Percentiles rank a stretch among this genome's conserved stretches.
These are phyloP conservation scores for Azorinus chamasolen DNA, from an alignment of 2,888 invertebrate species.

Conservation along the genomic window DNA sequence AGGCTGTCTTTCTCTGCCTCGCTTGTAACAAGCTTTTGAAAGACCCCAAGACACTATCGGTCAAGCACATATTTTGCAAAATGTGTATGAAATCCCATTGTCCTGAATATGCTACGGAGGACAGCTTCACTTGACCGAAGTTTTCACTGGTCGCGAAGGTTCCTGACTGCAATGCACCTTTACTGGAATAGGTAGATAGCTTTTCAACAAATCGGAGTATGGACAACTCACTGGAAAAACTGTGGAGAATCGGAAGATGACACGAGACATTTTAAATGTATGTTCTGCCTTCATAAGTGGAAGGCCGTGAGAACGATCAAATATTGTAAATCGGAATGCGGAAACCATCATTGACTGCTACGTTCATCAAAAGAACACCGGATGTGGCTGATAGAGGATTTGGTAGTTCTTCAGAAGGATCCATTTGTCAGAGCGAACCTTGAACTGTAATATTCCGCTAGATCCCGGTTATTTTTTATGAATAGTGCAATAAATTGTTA, in stretches of 20 bases:
- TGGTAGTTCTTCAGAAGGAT: constrained; percentile 38
- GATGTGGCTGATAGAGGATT: constrained; percentile 41
- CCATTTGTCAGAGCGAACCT: constrained; percentile 34
- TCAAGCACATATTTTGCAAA: constrained; percentile 44
- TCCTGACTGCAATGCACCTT: constrained; percentile 25
- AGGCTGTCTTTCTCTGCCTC: constrained; percentile 21
- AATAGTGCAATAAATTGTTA: too few species aligned
- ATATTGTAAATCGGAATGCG: constrained; percentile 57
- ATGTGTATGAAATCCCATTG: constrained; percentile 44
- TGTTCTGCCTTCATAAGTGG: constrained; percentile 38
- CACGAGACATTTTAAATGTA: constrained; percentile 21
- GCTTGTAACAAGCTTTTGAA: constrained; percentile 38
- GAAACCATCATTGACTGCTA: constrained; percentile 58
- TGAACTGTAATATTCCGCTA: constrained; percentile 19
- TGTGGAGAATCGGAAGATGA: constrained; percentile 14
- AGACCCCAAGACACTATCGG: constrained; percentile 48
- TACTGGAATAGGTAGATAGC: constrained; percentile 39
- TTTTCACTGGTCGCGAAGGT: constrained; percentile 16
- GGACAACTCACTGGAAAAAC: constrained; percentile 28
- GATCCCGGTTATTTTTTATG: too few species aligned
- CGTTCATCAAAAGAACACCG: constrained; percentile 46
- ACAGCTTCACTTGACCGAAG: constrained; percentile 39
- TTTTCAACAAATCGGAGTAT: constrained; percentile 37
- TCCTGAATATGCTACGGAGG: constrained; percentile 21
- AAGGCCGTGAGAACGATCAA: constrained; percentile 30